Percentiles rank a stretch among this genome's conserved stretches.
phyloP scores from a whole-genome alignment of 2,888 invertebrate genomes.

The Alcis repandata region DNA sequence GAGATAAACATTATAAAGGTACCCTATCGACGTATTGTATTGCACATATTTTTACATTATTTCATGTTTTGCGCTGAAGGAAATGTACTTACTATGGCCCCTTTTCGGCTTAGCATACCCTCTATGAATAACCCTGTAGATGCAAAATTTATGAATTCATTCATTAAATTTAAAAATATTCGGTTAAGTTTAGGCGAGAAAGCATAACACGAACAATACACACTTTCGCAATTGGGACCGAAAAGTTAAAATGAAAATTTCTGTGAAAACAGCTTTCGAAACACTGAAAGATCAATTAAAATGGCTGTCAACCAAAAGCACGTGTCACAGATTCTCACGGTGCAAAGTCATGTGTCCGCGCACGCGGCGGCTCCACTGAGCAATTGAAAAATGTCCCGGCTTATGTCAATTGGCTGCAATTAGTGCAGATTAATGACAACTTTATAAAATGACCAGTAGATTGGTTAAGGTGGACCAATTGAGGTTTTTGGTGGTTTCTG shows the following conservation, averaged over 20 bases:
- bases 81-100: too few species aligned
- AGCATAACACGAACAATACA: too few species aligned
- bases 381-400: slow-evolving; percentile 10
- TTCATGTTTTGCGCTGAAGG: not conserved
- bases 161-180: too few species aligned
- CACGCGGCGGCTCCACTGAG: slow-evolving; percentile 10
- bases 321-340: slow-evolving; percentile 3
- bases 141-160: too few species aligned
- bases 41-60: not conserved
- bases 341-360: slow-evolving; percentile 2
- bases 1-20: slow-evolving; percentile 1
- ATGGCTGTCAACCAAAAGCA: not conserved
- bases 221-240: too few species aligned
- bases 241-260: too few species aligned
- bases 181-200: too few species aligned
- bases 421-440: slow-evolving; percentile 2
- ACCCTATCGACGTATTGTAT: not conserved
- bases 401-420: slow-evolving; percentile 11
- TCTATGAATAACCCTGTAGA: too few species aligned
- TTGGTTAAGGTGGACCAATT: slow-evolving; percentile 12
- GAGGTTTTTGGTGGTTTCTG: slow-evolving; percentile 2
- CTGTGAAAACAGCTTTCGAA: too few species aligned
- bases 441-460: slow-evolving; percentile 8
- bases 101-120: too few species aligned
- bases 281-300: slow-evolving; percentile 4